Percentiles rank a stretch among this genome's conserved stretches.
These are phyloP conservation scores for Lagopus muta DNA, from an alignment of 2,113 vertebrate genomes.

Conservation along the genomic window DNA sequence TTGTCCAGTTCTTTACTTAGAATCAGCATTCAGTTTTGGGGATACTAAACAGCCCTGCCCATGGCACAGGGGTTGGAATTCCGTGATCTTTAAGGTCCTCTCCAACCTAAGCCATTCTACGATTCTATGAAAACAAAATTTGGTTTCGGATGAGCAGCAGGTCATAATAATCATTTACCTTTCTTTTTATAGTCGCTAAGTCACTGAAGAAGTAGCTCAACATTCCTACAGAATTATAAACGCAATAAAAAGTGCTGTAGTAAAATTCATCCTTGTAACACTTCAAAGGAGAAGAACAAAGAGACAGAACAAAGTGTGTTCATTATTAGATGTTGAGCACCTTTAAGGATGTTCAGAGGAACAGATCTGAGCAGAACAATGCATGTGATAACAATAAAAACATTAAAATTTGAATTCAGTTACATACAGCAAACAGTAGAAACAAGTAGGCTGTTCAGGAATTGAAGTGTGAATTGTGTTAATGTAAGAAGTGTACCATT, in stretches of 20 bases:
- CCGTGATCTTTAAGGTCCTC: no score
- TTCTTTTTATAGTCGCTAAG: not conserved
- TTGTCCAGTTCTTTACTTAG: not conserved
- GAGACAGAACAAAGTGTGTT: not conserved
- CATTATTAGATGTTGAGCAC: not conserved
- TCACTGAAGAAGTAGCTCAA: not conserved
- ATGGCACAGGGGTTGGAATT: no score
- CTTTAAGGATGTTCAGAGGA: constrained; percentile 3
- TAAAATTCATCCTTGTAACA: not conserved
- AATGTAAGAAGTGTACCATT: not conserved
- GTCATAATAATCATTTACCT: not conserved
- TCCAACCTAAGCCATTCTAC: no score
- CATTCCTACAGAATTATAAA: not conserved
- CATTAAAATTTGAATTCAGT: not conserved
- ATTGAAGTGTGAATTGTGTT: not conserved
- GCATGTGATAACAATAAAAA: not conserved
- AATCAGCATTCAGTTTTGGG: not conserved
- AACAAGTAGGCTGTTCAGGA: not conserved
- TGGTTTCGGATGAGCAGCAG: not conserved
- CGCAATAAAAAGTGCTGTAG: not conserved
- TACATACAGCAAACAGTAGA: not conserved
- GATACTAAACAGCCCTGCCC: not conserved
- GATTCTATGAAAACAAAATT: not conserved
- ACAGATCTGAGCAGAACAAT: not conserved
- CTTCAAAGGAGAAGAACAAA: constrained; percentile 6